phyloP scores from a whole-genome alignment of 2,888 invertebrate species.

The Laothoe populi region DNA sequence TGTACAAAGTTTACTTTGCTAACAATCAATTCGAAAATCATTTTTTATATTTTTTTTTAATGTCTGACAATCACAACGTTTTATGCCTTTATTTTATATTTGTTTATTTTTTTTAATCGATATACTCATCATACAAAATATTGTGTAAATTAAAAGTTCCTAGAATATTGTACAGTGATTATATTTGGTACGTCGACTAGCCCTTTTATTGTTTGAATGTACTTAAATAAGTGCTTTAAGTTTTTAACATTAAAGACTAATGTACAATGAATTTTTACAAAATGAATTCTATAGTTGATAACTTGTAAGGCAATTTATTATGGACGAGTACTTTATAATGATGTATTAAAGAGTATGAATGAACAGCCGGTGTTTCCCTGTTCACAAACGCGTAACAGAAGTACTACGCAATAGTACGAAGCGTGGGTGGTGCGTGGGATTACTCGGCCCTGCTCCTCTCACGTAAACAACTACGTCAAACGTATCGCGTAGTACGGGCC shows the following conservation, averaged over 20 bases:
- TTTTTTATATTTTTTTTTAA: slow-evolving; percentile 34
- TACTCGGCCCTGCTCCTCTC: slow-evolving; percentile 26
- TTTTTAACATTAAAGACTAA: slow-evolving; percentile 13
- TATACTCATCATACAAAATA: not conserved
- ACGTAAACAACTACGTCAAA: slow-evolving; percentile 28
- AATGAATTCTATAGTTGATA: slow-evolving; percentile 22
- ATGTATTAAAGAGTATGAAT: slow-evolving; percentile 57
- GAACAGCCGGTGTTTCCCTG: slow-evolving; percentile 51
- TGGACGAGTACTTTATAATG: slow-evolving; percentile 29
- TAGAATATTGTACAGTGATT: slow-evolving; percentile 21
- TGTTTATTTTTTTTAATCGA: slow-evolving; percentile 19
- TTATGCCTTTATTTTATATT: slow-evolving; percentile 17
- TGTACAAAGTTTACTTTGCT: slow-evolving; percentile 25
- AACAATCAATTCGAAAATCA: slow-evolving; percentile 27
- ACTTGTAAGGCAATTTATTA: slow-evolving; percentile 1
- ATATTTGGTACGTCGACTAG: not conserved
- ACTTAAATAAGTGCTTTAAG: slow-evolving; percentile 22
- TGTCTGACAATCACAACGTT: slow-evolving; percentile 16
- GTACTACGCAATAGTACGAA: slow-evolving; percentile 27
- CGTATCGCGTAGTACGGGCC: slow-evolving; percentile 18
- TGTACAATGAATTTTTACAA: slow-evolving; percentile 8
- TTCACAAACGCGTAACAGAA: slow-evolving; percentile 35
- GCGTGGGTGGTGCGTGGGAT: slow-evolving; percentile 30
- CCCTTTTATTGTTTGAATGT: slow-evolving; percentile 13
- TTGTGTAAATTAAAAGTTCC: slow-evolving; percentile 30